Conservation (phyloP, 1,140 invertebrate genomes). For the Apis mellifera region DNA sequence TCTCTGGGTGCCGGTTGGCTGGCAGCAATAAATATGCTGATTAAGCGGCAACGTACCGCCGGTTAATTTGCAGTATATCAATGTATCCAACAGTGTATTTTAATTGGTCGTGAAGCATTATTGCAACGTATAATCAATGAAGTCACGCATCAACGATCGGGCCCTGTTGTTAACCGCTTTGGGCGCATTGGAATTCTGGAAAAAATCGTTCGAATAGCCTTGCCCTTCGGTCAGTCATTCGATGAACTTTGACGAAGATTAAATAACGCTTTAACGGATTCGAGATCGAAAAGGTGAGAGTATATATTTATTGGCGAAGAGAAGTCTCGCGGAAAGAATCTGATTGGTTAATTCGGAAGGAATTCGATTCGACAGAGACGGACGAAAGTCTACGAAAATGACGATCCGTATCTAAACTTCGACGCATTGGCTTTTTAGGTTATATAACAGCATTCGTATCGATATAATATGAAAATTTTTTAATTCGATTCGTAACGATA, state of each 20-base stretch:
- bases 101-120: constrained; percentile 68
- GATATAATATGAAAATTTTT: too few relatives aligned
- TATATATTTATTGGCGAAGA: too few relatives aligned
- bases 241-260: background rate
- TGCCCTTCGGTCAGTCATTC: background rate
- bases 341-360: too few relatives aligned
- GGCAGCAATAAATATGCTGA: constrained; percentile 67
- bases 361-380: too few relatives aligned
- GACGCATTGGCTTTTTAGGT: too few relatives aligned
- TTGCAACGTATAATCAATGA: constrained; percentile 61
- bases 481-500: too few relatives aligned
- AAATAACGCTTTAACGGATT: background rate
- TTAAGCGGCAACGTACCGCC: constrained; percentile 65
- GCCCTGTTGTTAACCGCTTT: constrained; percentile 14
- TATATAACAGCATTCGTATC: too few relatives aligned
- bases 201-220: background rate
- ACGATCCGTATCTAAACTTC: too few relatives aligned
- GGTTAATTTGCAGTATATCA: constrained; percentile 70
- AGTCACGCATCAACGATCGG: constrained; percentile 50
- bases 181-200: background rate
- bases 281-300: too few relatives aligned
- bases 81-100: constrained; percentile 67
- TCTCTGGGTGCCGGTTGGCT: constrained; percentile 21
- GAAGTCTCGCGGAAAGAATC: too few relatives aligned
- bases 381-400: too few relatives aligned